Base-by-base conservation (phyloP, 2,888 invertebrate genomes). In the Caenorhabditis panamensis region DNA sequence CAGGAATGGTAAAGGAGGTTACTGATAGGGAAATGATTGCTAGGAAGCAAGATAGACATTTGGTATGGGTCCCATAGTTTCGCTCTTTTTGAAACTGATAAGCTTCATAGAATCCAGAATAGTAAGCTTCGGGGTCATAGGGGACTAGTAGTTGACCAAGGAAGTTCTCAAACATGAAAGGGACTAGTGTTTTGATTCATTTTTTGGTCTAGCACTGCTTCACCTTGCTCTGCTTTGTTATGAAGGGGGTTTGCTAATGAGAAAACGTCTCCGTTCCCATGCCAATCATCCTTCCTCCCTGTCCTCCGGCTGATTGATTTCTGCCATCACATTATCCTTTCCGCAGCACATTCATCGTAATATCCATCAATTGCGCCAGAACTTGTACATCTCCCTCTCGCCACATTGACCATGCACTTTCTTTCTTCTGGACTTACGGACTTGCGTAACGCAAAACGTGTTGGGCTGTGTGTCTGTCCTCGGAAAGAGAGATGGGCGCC, bases 401-500 rank as follows among this genome's bases (percentile, higher is more conserved):
- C 72, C 72, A 72, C 72, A 71, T 71, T 71, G 71, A 71, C 71
- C 71, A 58, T 72, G 72, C 58, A 56, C 72, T 72, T 72, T 63
- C 62, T 72, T 18, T 41, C 26, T n/a, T 54, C 53, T 26, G 16
- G 20, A 2, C 20, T 8, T 11, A 26, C 54, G 36, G 54, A 61
- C 64, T 72, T 72, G 64, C 72, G 72, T 41, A 72, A 72, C 72
- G 63, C 26, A 53, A 72, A 72, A 73, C 73, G 64, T 73, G 73
- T 73, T 36, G 26, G 37, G 49, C 47, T 31, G 22, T 5, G 31
- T n/a, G 54, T 18, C 37, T 18, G 59, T 31, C 58, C n/a, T 31
- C 31, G 31, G 9, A 6, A 9, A 31, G 4, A 9, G 9, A 6
- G 31, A 31, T 31, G n/a, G 31, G 53, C 59, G 59, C 24, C 36